phyloP scores from a whole-genome alignment of 2,888 invertebrate genomes.

The Andricus curvator region DNA sequence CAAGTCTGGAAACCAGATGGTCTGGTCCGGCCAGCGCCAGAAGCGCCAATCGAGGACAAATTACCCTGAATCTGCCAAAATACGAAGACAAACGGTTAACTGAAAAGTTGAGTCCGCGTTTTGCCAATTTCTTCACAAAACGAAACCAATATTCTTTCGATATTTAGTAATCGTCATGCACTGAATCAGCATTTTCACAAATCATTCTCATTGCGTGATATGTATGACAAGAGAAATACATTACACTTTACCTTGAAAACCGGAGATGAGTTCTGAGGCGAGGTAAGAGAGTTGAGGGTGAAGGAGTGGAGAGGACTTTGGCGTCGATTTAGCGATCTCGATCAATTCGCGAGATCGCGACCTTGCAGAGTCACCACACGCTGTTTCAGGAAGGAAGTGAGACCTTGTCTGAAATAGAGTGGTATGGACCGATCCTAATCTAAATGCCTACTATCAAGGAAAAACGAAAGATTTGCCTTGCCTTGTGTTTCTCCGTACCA shows the following conservation, averaged over 20 bases:
- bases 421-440: neutral
- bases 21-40: too few species aligned
- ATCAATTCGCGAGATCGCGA: slow-evolving; percentile 8
- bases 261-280: slow-evolving; percentile 26
- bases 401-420: slow-evolving; percentile 3
- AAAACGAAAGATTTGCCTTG: neutral
- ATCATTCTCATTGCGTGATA: slow-evolving; percentile 20
- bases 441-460: slow-evolving; percentile 10
- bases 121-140: neutral
- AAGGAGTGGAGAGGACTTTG: neutral
- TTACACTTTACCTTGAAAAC: slow-evolving; percentile 27
- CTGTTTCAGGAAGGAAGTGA: neutral
- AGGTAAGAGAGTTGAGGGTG: slow-evolving; percentile 5
- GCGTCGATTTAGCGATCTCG: slow-evolving; percentile 25
- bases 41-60: too few species aligned
- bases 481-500: neutral
- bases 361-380: neutral
- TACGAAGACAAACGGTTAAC: neutral
- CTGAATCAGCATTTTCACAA: slow-evolving; percentile 23
- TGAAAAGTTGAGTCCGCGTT: neutral
- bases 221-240: slow-evolving; percentile 13
- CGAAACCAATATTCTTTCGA: neutral
- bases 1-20: too few species aligned
- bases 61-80: too few species aligned
- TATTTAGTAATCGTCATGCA: neutral